These are phyloP conservation scores for Oophaga pumilio DNA, from an alignment of 2,113 vertebrate genomes.

Conservation along the genomic window DNA sequence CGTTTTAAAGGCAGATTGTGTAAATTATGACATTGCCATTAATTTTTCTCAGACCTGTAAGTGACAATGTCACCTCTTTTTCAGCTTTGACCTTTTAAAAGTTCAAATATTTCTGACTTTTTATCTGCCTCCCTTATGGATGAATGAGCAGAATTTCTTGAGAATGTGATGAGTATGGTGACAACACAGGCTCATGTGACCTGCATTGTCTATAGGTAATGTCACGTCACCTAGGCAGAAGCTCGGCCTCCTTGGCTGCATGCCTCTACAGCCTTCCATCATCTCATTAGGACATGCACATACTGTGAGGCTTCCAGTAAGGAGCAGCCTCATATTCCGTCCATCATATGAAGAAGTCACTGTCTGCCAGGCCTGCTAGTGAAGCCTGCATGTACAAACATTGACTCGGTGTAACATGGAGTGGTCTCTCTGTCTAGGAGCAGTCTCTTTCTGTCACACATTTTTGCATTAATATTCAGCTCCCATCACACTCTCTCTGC, in stretches of 20 bases:
- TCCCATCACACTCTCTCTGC: slow-evolving; percentile 67
- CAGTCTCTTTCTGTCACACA: slow-evolving; percentile 57
- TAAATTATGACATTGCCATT: not conserved
- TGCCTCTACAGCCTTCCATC: not conserved
- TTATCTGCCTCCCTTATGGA: not conserved
- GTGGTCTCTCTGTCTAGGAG: slow-evolving; percentile 42
- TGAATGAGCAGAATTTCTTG: not conserved
- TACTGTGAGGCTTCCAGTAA: not conserved
- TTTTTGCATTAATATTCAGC: slow-evolving; percentile 71
- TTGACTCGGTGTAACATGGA: not conserved
- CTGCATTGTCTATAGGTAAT: not conserved
- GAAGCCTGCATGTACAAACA: not conserved
- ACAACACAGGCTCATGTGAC: not conserved
- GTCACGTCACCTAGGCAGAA: not conserved
- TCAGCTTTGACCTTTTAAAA: not conserved
- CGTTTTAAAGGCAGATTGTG: not conserved
- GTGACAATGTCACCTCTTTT: not conserved
- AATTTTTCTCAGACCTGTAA: not conserved
- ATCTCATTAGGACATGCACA: not conserved
- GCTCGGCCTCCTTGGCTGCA: not conserved
- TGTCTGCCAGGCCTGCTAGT: not conserved
- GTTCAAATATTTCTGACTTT: not conserved
- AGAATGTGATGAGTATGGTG: not conserved
- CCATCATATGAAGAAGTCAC: not conserved
- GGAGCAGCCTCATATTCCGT: not conserved